These are phyloP conservation scores for Apodemia duryi DNA, from an alignment of 2,888 invertebrate species.

Conservation along the genomic window DNA sequence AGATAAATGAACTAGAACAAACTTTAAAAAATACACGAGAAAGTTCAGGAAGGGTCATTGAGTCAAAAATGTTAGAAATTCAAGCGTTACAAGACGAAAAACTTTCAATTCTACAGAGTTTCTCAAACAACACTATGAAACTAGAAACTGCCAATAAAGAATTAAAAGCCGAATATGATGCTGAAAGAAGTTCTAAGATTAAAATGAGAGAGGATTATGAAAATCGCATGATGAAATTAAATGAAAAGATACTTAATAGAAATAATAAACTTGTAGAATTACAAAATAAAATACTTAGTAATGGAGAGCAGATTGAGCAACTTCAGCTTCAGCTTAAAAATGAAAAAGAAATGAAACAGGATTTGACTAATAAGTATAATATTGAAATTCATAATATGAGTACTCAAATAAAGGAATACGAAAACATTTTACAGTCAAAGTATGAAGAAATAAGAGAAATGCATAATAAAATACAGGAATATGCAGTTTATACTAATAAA, in stretches of 20 bases:
- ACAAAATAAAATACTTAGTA: constrained; percentile 56
- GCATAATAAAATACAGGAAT: constrained; percentile 38
- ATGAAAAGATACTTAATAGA: constrained; percentile 61
- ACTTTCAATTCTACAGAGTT: constrained; percentile 50
- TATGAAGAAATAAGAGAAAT: constrained; percentile 42
- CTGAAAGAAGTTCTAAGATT: constrained; percentile 48
- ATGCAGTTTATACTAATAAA: constrained; percentile 36
- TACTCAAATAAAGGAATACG: constrained; percentile 36
- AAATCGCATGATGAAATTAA: constrained; percentile 56
- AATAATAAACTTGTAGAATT: constrained; percentile 65
- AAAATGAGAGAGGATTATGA: constrained; percentile 58
- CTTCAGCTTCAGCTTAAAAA: constrained; percentile 48
- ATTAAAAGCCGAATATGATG: constrained; percentile 47
- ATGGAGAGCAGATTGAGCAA: constrained; percentile 55
- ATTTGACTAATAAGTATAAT: constrained; percentile 43
- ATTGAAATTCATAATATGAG: constrained; percentile 40
- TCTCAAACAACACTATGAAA: constrained; percentile 55
- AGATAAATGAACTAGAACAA: constrained; percentile 59
- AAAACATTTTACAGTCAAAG: constrained; percentile 41
- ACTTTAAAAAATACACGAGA: constrained; percentile 50
- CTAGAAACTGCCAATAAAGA: constrained; percentile 46
- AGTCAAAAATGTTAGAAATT: constrained; percentile 55
- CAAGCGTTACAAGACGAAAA: constrained; percentile 62
- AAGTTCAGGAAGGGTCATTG: constrained; percentile 44
- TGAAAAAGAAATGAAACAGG: constrained; percentile 45